phyloP scores from a whole-genome alignment of 2,888 invertebrate genomes.

The Rotaria sp. region DNA sequence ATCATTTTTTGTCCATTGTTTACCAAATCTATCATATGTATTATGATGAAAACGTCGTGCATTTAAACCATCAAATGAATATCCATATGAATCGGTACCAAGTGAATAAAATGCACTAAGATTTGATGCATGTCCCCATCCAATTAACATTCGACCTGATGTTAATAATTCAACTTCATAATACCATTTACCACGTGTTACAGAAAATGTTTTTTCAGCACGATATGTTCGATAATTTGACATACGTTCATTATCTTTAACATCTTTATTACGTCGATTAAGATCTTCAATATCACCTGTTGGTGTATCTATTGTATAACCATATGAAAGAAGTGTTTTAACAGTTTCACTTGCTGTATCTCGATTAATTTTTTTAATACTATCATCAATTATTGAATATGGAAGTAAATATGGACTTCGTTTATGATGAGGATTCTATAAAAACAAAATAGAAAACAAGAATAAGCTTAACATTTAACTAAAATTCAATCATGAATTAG shows the following conservation, averaged over 20 bases:
- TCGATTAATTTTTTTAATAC: conserved; percentile 93
- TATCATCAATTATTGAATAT: conserved; percentile 88
- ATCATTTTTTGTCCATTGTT: conserved; percentile 83
- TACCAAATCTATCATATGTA: conserved; percentile 78
- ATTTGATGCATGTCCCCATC: conserved; percentile 77
- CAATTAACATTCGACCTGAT: conserved; percentile 89
- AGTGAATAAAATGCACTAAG: neutral
- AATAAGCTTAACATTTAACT: no score
- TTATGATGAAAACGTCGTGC: conserved; percentile 95
- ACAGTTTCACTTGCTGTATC: conserved; percentile 97
- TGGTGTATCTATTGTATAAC: conserved; percentile 90
- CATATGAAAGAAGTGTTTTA: conserved; percentile 85
- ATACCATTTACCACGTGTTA: conserved; percentile 88
- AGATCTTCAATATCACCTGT: conserved; percentile 67
- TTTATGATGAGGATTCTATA: conserved; percentile 78
- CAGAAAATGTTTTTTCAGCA: conserved; percentile 90
- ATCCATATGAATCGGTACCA: conserved; percentile 85
- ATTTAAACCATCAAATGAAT: conserved; percentile 73
- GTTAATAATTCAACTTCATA: conserved; percentile 96
- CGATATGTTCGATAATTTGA: conserved; percentile 82
- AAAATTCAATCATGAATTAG: no score
- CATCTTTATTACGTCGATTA: neutral
- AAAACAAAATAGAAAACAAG: conserved; percentile 30
- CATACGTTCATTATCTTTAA: conserved; percentile 41
- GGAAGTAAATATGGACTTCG: conserved; percentile 94